Conservation (phyloP, 2,113 vertebrate species). For the Nansenia antarctica region DNA sequence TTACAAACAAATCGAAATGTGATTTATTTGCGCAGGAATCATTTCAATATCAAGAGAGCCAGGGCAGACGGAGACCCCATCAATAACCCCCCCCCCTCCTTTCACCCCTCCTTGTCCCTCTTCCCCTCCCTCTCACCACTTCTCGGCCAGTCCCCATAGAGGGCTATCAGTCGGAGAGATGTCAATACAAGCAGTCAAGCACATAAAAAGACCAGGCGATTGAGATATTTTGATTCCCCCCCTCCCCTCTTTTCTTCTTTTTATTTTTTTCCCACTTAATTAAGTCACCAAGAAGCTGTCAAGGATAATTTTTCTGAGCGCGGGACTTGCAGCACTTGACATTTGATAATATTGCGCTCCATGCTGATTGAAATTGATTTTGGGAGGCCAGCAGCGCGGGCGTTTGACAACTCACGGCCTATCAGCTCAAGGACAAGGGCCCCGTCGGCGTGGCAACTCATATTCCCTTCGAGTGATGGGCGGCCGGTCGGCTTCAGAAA, state of each 20-base stretch:
- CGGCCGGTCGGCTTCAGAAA: conserved; percentile 43
- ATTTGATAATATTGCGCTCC: conserved; percentile 99
- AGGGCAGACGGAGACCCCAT: conserved; percentile 72
- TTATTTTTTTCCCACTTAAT: conserved; percentile 91
- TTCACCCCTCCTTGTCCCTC: conserved; percentile 45
- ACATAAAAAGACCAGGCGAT: conserved; percentile 83
- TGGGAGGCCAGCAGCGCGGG: conserved; percentile 55
- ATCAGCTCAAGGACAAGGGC: conserved; percentile 85
- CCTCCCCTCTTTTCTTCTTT: conserved; percentile 33
- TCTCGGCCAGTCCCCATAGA: conserved; percentile 70
- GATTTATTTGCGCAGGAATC: conserved; percentile 99
- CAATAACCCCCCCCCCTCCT: conserved; percentile 79
- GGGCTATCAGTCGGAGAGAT: conserved; percentile 90
- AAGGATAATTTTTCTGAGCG: conserved; percentile 91
- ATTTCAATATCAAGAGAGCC: conserved; percentile 94
- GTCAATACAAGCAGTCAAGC: conserved; percentile 92
- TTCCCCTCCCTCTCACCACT: neutral
- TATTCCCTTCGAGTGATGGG: conserved; percentile 81
- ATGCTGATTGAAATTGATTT: conserved; percentile 99
- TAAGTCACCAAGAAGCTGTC: conserved; percentile 99
- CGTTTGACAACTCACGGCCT: conserved; percentile 87
- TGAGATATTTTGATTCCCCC: conserved; percentile 83
- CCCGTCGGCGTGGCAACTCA: conserved; percentile 74
- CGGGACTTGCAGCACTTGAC: conserved; percentile 91
- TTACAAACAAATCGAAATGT: conserved; percentile 99